Evolutionary conservation across 2,797 vertebrate genomes (phyloP).

Genomic region (Megalops cyprinoides): DNA sequence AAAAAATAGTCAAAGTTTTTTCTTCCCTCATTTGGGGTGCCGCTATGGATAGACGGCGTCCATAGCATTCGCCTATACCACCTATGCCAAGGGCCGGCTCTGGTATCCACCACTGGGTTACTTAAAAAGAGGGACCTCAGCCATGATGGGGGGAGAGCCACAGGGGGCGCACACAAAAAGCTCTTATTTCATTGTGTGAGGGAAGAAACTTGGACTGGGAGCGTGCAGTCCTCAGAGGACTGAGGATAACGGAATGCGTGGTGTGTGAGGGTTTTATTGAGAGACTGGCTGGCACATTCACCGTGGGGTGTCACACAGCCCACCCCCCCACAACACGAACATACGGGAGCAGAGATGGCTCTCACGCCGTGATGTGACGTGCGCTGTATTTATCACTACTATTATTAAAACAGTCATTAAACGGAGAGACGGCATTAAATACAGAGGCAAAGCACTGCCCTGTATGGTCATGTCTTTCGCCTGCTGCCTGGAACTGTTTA

Average conservation of each 20-base stretch:
- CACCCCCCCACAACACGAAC: not conserved
- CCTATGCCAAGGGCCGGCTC: too few relatives aligned
- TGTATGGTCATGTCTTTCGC: slow-evolving; percentile 32
- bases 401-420: slow-evolving; percentile 27
- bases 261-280: not conserved
- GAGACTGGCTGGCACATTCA: not conserved
- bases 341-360: not conserved
- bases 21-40: too few relatives aligned
- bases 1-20: too few relatives aligned
- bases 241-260: not conserved
- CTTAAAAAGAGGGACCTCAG: not conserved
- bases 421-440: slow-evolving; percentile 8
- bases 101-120: slow-evolving; percentile 23
- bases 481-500: slow-evolving; percentile 25
- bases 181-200: not conserved
- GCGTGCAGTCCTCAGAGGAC: too few relatives aligned
- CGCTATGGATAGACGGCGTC: too few relatives aligned
- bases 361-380: not conserved
- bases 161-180: not conserved
- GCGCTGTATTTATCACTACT: slow-evolving; percentile 18
- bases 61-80: too few relatives aligned
- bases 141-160: not conserved
- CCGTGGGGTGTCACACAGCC: too few relatives aligned
- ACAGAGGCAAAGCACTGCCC: slow-evolving; percentile 8
- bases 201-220: not conserved